Percentiles rank a stretch among this genome's conserved stretches.
phyloP scores from a whole-genome alignment of 2,888 invertebrate species.

The Ischnus inquisitorius region DNA sequence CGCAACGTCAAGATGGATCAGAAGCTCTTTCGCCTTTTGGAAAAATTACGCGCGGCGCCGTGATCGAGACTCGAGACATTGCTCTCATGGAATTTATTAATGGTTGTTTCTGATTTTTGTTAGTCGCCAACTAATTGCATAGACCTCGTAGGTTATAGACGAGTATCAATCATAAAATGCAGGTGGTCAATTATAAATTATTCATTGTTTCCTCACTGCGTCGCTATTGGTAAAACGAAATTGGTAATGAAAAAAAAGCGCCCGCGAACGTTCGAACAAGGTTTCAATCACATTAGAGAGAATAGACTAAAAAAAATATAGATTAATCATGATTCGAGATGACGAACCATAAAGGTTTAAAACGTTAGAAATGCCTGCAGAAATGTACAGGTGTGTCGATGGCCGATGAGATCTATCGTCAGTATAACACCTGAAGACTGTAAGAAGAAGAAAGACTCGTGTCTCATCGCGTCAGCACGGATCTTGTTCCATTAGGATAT shows the following conservation, averaged over 20 bases:
- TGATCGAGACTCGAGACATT: constrained; percentile 13
- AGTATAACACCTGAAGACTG: constrained; percentile 34
- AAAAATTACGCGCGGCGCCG: background rate
- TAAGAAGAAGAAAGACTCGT: constrained; percentile 24
- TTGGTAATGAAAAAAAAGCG: constrained; percentile 13
- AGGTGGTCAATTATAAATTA: constrained; percentile 57
- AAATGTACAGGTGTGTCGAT: constrained; percentile 64
- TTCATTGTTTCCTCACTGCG: constrained; percentile 36
- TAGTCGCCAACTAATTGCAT: constrained; percentile 33
- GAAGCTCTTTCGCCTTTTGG: background rate
- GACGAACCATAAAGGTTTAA: constrained; percentile 59
- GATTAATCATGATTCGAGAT: constrained; percentile 29
- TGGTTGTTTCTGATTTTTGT: constrained; percentile 23
- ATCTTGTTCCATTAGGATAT: constrained; percentile 43
- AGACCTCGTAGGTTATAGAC: background rate
- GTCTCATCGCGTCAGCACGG: constrained; percentile 15
- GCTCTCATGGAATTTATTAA: background rate
- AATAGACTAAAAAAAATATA: constrained; percentile 17
- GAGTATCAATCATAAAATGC: constrained; percentile 26
- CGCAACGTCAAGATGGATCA: constrained; percentile 32
- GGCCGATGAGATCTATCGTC: constrained; percentile 17
- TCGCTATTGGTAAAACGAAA: background rate
- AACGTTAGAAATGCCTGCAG: constrained; percentile 21
- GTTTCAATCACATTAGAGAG: constrained; percentile 9
- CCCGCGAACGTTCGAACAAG: background rate